These are phyloP conservation scores for Lepidochitona cinerea DNA, from an alignment of 2,888 invertebrate genomes.

Conservation along the genomic window DNA sequence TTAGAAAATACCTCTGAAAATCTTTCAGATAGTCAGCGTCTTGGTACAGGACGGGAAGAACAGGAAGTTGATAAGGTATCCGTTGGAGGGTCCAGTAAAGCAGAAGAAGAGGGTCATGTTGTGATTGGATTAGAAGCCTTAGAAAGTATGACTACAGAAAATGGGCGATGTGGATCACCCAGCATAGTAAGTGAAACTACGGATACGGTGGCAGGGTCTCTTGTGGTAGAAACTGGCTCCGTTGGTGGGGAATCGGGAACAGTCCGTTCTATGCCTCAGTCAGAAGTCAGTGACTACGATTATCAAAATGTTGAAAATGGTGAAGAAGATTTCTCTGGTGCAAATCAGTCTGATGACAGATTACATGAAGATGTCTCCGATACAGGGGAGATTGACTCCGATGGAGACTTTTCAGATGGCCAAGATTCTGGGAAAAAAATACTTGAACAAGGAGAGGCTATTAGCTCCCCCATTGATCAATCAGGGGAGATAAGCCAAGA, in stretches of 20 bases:
- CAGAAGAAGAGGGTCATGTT: slow-evolving; percentile 12
- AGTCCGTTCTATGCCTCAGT: background rate
- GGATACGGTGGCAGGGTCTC: slow-evolving; percentile 12
- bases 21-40: no score
- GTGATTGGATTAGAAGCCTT: slow-evolving; percentile 16
- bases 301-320: slow-evolving; percentile 15
- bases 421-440: slow-evolving; percentile 29
- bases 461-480: background rate
- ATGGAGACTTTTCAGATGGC: slow-evolving; percentile 29
- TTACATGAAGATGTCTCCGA: slow-evolving; percentile 11
- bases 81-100: background rate
- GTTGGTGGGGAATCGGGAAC: background rate
- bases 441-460: slow-evolving; percentile 36
- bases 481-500: background rate
- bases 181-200: slow-evolving; percentile 12
- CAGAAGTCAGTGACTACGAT: background rate
- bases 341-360: background rate
- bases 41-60: background rate
- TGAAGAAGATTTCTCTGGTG: slow-evolving; percentile 2
- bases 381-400: slow-evolving; percentile 37
- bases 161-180: slow-evolving; percentile 13
- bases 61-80: background rate
- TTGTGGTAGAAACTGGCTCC: background rate
- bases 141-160: slow-evolving; percentile 19
- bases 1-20: no score